Base-by-base conservation (phyloP, 2,797 vertebrate genomes). In the Enteromius treurensis region DNA sequence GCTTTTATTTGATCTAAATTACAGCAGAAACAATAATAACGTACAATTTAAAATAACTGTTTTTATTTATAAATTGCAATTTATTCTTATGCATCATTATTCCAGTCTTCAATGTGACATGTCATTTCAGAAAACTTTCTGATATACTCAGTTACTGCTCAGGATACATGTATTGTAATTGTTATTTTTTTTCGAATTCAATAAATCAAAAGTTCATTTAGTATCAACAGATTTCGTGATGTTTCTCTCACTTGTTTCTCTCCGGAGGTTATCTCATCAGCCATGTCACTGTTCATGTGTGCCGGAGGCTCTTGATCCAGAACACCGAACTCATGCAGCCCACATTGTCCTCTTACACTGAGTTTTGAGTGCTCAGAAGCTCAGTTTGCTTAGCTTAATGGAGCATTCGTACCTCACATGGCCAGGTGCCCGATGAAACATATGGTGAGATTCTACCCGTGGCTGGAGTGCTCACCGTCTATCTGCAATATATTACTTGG, bases 381-480 rank as follows among this genome's bases (percentile, higher is more conserved):
- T 64, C 68, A 58, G 92, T 95, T 94, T 94, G 91, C 89, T 91
- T 90, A 93, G 90, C 75, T 92, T 88, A 93, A 87, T 88, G 91
- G 91, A 91, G 91, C 93, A 88, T 91, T 85, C 88, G 92, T 92
- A 94, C 93, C 93, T 90, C 84, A 90, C 86, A 55, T 87, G 90
- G 88, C 82, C 91, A 85, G 85, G 87, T 90, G 88, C 84, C 88
- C 89, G 90, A 88, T 88, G 88, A 86, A 89, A 92, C 92, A 84
- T 89, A 86, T 85, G 90, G 87, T 77, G 84, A 88, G 82, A 90
- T 90, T 90, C 87, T 88, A 87, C 49, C 49, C 77, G 47, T 80
- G 83, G 82, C 67, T 78, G 74, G 65, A 81, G 58, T 69, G 67
- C 87, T 64, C 87, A 49, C 53, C 21, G 26, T 51, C 67, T 86